Evolutionary conservation across 1,140 invertebrate species (phyloP).

Genomic region (Lasioglossum baleicum): DNA sequence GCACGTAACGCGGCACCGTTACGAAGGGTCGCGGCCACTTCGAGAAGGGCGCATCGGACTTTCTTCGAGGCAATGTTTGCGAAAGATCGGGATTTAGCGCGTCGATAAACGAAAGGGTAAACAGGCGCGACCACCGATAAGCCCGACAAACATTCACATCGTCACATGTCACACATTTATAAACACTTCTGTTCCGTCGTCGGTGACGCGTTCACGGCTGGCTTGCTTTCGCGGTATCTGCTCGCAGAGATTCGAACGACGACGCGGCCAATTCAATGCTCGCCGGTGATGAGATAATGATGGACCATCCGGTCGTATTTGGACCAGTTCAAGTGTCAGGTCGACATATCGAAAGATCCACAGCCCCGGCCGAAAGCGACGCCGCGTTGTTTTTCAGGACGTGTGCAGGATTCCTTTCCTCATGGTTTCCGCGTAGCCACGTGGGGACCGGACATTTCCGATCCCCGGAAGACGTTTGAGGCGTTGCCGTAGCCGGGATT

Average conservation of each 20-base stretch:
- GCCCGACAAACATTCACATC: neutral
- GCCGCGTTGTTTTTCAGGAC: neutral
- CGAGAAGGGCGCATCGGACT: too few species aligned
- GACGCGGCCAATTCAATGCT: neutral
- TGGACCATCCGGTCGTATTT: neutral
- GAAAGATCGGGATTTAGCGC: too few species aligned
- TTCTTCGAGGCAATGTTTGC: too few species aligned
- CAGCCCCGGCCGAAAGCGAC: too few species aligned
- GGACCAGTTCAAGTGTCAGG: neutral
- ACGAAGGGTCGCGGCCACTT: neutral
- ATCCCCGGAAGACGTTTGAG: constrained; percentile 38
- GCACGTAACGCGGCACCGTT: neutral
- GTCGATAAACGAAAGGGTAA: too few species aligned
- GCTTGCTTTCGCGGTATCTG: neutral
- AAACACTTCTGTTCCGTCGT: neutral
- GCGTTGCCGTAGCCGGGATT: constrained; percentile 49
- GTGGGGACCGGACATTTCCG: constrained; percentile 15
- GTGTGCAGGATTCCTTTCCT: neutral
- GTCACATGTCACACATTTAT: neutral
- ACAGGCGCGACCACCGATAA: too few species aligned
- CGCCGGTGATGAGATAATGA: neutral
- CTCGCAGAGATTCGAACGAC: neutral
- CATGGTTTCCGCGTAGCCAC: constrained; percentile 22
- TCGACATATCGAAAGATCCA: too few species aligned
- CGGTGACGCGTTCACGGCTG: neutral